phyloP scores from a whole-genome alignment of 1,140 invertebrate genomes.

The Scaptomyza montana region DNA sequence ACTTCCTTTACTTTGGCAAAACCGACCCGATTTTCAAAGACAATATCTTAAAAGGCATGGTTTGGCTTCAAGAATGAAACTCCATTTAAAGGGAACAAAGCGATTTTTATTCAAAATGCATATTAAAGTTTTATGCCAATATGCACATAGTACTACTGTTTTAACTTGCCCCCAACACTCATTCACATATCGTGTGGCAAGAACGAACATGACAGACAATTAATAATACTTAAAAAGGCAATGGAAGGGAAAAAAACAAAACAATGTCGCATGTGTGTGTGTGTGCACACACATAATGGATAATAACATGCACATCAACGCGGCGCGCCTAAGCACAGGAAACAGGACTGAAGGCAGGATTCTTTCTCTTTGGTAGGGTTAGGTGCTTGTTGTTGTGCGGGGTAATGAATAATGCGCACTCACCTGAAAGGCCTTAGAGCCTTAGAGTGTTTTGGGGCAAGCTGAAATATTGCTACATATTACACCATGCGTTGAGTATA shows the following conservation, averaged over 20 bases:
- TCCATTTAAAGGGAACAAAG: no score
- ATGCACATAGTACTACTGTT: neutral
- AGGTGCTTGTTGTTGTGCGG: slow-evolving; percentile 18
- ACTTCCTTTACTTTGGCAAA: no score
- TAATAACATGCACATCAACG: slow-evolving; percentile 65
- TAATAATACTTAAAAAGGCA: slow-evolving; percentile 80
- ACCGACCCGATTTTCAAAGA: no score
- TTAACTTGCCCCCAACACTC: slow-evolving; percentile 7
- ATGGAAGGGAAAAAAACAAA: slow-evolving; percentile 16
- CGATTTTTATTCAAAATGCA: no score
- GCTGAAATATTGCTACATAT: slow-evolving; percentile 68
- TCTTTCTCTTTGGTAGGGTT: slow-evolving; percentile 1
- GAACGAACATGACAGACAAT: slow-evolving; percentile 69
- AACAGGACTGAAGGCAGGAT: slow-evolving; percentile 6
- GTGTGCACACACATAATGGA: slow-evolving; percentile 45
- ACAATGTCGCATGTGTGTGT: neutral
- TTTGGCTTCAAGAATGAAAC: no score
- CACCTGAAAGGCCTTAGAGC: slow-evolving; percentile 64
- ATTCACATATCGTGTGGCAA: slow-evolving; percentile 62
- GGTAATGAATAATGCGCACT: slow-evolving; percentile 79
- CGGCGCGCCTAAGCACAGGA: slow-evolving; percentile 45
- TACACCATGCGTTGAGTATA: neutral
- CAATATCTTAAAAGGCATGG: no score
- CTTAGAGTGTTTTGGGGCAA: slow-evolving; percentile 3
- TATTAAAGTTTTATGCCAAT: no score